phyloP scores from a whole-genome alignment of 53 echinoderm and acorn worm genomes.

The Paracentrotus lividus region DNA sequence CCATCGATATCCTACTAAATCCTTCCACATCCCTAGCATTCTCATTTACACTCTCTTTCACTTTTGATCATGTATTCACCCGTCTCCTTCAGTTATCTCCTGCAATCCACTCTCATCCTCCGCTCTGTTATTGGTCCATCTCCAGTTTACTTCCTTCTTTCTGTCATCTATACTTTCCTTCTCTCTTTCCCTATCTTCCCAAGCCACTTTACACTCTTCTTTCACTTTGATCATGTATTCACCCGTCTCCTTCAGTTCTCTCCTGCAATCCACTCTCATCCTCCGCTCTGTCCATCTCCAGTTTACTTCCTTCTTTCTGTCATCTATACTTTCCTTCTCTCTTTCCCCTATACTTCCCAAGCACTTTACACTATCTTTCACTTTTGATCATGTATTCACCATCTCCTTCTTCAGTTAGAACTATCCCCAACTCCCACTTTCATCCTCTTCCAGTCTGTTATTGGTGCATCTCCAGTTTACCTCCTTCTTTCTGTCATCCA shows the following conservation, averaged over 20 bases:
- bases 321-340: too few relatives aligned
- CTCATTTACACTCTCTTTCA: not conserved
- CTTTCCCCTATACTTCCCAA: too few relatives aligned
- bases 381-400: not conserved
- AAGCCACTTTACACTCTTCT: not conserved
- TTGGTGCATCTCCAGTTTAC: not conserved
- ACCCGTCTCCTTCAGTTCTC: not conserved
- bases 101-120: too few relatives aligned
- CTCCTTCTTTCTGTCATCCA: not conserved
- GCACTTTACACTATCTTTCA: too few relatives aligned
- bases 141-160: too few relatives aligned
- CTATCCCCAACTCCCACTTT: not conserved
- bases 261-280: not conserved
- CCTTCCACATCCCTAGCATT: not conserved
- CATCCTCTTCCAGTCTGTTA: not conserved
- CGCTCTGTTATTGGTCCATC: not conserved
- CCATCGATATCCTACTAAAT: not conserved
- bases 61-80: too few relatives aligned
- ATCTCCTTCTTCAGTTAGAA: not conserved
- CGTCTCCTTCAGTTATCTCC: too few relatives aligned
- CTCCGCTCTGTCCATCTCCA: not conserved
- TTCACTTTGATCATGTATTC: not conserved
- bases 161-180: not conserved
- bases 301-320: not conserved
- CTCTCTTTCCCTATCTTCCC: not conserved